phyloP scores from a whole-genome alignment of 2,113 vertebrate species.

The Ictalurus furcatus region DNA sequence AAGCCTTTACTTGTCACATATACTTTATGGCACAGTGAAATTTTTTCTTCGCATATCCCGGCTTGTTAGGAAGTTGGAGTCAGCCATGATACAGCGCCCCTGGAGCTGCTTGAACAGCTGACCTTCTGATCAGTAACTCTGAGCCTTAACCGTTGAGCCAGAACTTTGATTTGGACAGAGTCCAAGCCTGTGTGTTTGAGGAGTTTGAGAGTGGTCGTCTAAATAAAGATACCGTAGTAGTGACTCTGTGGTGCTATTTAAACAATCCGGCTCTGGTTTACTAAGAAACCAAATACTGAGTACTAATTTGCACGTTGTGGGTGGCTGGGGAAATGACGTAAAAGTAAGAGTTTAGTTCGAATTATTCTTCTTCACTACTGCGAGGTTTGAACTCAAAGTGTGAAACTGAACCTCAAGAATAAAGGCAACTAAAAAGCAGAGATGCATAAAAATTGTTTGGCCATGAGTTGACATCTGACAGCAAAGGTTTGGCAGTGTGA shows the following conservation, averaged over 20 bases:
- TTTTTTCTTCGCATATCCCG: too few species aligned
- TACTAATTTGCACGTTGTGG: background rate
- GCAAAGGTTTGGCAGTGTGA: background rate
- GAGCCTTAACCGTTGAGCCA: too few species aligned
- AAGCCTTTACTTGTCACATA: too few species aligned
- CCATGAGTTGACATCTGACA: background rate
- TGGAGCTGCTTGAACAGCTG: too few species aligned
- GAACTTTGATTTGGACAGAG: background rate
- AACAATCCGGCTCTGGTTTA: background rate
- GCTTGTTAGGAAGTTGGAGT: too few species aligned
- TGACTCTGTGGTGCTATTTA: background rate
- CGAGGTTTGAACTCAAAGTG: background rate
- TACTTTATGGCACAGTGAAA: too few species aligned
- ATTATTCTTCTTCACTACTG: background rate
- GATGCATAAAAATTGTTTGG: background rate
- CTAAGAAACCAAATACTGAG: background rate
- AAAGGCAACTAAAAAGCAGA: background rate
- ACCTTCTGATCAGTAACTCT: too few species aligned
- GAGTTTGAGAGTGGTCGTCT: background rate
- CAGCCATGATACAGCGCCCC: too few species aligned
- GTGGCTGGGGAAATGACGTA: background rate
- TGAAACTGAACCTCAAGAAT: background rate
- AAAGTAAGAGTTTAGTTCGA: background rate
- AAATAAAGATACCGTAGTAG: background rate
- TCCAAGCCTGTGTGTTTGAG: background rate